Conservation (phyloP, 2,113 vertebrate genomes). For the Oreochromis tanganicae region DNA sequence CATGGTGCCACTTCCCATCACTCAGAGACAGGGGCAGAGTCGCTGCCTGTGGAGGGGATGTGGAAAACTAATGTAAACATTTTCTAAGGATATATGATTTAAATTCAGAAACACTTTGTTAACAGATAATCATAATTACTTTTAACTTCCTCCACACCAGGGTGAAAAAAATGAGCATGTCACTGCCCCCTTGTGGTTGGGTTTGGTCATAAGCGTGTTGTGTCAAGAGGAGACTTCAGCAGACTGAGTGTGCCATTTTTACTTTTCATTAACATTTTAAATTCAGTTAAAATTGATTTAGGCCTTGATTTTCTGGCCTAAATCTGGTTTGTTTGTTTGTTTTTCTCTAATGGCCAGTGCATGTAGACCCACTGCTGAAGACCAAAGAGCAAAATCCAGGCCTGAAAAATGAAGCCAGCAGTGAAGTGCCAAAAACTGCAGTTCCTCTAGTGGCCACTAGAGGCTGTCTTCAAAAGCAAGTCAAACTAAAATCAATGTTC, state of each 20-base stretch:
- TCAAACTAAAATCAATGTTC: background rate
- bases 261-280: background rate
- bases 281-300: background rate
- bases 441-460: background rate
- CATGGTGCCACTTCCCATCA: slow-evolving; percentile 81
- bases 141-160: background rate
- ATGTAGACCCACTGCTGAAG: background rate
- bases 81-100: background rate
- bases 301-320: no score
- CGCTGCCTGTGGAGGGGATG: slow-evolving; percentile 54
- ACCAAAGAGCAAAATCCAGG: background rate
- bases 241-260: background rate
- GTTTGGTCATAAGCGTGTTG: background rate
- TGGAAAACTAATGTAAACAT: background rate
- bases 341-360: background rate
- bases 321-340: background rate
- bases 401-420: background rate
- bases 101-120: background rate
- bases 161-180: background rate
- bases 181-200: background rate
- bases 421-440: background rate
- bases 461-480: background rate
- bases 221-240: background rate
- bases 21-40: slow-evolving; percentile 71
- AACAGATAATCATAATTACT: background rate